Evolutionary conservation across 2,797 vertebrate genomes (phyloP).

Genomic region (Mormyrops attenuatus): DNA sequence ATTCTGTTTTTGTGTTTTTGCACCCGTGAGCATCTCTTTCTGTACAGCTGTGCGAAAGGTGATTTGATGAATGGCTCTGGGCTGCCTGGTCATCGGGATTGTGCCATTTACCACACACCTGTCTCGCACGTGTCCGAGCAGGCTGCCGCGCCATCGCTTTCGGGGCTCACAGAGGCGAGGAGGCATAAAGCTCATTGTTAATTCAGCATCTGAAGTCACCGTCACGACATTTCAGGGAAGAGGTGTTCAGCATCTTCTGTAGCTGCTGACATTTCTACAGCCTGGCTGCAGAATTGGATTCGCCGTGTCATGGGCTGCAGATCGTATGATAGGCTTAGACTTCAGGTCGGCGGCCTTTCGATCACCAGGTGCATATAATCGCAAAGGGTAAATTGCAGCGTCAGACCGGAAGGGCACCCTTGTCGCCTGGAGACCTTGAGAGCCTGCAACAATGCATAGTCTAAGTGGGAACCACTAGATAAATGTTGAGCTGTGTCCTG

Average conservation of each 20-base stretch:
- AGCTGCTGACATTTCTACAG: not conserved
- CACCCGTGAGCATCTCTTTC: not conserved
- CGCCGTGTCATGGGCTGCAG: not conserved
- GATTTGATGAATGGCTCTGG: not conserved
- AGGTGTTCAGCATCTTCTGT: not conserved
- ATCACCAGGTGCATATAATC: not conserved
- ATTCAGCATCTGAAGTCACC: not conserved
- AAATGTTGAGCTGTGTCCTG: not conserved
- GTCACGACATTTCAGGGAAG: not conserved
- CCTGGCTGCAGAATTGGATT: not conserved
- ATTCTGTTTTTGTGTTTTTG: not conserved
- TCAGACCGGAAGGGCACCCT: not conserved
- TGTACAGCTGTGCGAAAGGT: not conserved
- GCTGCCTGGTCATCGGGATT: not conserved
- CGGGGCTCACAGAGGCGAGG: not conserved
- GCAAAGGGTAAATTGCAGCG: not conserved
- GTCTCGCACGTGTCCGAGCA: not conserved
- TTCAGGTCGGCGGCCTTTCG: not conserved
- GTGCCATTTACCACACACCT: not conserved
- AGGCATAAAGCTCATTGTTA: not conserved
- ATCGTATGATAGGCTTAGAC: not conserved
- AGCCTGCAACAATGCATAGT: not conserved
- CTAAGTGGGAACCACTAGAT: not conserved
- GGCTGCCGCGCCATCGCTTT: not conserved
- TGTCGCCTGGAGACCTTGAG: not conserved